Base-by-base conservation (phyloP, 2,797 vertebrate genomes). In the Apodemus agrarius region DNA sequence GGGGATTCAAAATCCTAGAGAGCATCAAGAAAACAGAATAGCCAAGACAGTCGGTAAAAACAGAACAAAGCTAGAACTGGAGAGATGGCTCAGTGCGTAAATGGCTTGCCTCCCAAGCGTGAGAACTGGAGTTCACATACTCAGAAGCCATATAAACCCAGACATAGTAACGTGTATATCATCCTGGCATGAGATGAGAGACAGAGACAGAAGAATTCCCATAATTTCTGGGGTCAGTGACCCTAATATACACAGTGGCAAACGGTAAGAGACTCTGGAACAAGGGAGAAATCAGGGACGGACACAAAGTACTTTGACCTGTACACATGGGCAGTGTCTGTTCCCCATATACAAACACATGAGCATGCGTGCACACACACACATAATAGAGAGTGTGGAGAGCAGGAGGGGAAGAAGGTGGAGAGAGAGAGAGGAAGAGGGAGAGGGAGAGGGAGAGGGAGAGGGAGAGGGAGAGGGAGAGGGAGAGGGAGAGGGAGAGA, bases 51-150 rank as follows among this genome's bases (percentile, higher is more conserved):
- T 43, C 61, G 43, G 14, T 34, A 78, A 72, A 37, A 89, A 84
- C 63, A 59, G 22, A 43, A 31, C 34, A 34, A 43, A 75, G 10
- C 16, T 22, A 10, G n/a, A 9, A 6, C 86, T 59, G 37, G 3
- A 0, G 2, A 40, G n/a, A 9, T 12, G 24, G 17, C 6, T 76
- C 54, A n/a, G 40, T 4, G 26, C 14, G 0, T 19, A 34, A 29
- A 24, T 37, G 3, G 9, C 29, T 88, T 21, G 24, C 26, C 34
- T 24, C 37, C 37, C 9, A 88, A 40, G 69, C 26, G 13, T 75
- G 17, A 75, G 52, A 57, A 13, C 6, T 29, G 6, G n/a, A 34
- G 24, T 31, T 75, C 37, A 59, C 16, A 22, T 40, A 24, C 49
- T 29, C n/a, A 57, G 16, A 40, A 88, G 24, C 69, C 37, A 34